These are phyloP conservation scores for Zenarchopterus dispar DNA, from an alignment of 2,797 vertebrate genomes.

Conservation along the genomic window DNA sequence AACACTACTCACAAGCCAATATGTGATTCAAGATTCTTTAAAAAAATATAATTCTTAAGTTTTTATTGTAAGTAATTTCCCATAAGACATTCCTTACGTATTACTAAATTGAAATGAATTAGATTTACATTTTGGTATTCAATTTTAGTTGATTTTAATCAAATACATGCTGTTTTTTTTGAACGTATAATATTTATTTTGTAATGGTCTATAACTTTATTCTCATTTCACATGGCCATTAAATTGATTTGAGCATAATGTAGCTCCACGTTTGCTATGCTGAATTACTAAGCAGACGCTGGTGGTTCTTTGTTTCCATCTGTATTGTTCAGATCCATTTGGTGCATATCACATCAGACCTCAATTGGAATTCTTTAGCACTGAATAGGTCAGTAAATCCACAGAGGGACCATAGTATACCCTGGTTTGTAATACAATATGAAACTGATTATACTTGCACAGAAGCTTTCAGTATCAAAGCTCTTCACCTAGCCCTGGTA, in stretches of 20 bases:
- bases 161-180: no score
- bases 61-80: no score
- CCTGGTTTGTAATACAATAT: slow-evolving; percentile 70
- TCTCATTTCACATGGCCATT: slow-evolving; percentile 37
- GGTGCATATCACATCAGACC: slow-evolving; percentile 46
- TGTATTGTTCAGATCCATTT: slow-evolving; percentile 67
- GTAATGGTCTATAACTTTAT: slow-evolving; percentile 41
- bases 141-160: no score
- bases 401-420: slow-evolving; percentile 54
- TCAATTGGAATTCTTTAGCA: slow-evolving; percentile 45
- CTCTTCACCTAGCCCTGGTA: slow-evolving; percentile 57
- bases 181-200: neutral
- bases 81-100: no score
- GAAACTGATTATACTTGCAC: slow-evolving; percentile 62
- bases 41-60: no score
- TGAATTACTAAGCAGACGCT: slow-evolving; percentile 51
- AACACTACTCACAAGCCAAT: no score
- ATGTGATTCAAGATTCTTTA: no score
- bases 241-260: slow-evolving; percentile 60
- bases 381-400: slow-evolving; percentile 61
- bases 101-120: no score
- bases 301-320: slow-evolving; percentile 69
- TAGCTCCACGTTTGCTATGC: slow-evolving; percentile 42
- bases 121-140: no score
- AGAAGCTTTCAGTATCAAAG: slow-evolving; percentile 65